Percentiles rank a stretch among this genome's conserved stretches.
phyloP scores from a whole-genome alignment of 23 tunicate genomes.

The Corella eumyota region DNA sequence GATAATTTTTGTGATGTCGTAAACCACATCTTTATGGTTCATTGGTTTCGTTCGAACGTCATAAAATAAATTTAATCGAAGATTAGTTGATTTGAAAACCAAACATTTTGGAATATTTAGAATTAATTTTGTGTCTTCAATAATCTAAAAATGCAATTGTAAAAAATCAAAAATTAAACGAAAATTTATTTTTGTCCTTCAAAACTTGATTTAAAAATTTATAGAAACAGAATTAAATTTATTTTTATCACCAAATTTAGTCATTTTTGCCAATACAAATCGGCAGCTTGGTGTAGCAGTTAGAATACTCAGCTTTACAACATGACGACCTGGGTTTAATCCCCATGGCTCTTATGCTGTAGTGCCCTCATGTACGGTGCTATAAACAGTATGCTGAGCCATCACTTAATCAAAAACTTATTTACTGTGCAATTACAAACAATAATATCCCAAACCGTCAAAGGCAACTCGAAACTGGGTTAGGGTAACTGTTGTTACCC shows the following conservation, averaged over 20 bases:
- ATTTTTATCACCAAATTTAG: too few species aligned
- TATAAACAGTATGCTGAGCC: too few species aligned
- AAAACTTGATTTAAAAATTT: background rate
- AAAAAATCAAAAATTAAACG: background rate
- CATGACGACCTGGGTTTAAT: too few species aligned
- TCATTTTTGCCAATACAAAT: too few species aligned
- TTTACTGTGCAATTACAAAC: background rate
- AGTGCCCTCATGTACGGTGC: too few species aligned
- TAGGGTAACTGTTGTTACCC: too few species aligned
- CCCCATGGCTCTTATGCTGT: too few species aligned
- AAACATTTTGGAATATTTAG: slow-evolving; percentile 19
- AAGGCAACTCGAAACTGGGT: too few species aligned
- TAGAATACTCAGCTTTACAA: too few species aligned
- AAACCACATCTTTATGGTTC: slow-evolving; percentile 9
- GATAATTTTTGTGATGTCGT: slow-evolving; percentile 23
- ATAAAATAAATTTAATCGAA: slow-evolving; percentile 27
- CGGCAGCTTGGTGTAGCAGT: too few species aligned
- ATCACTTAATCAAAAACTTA: too few species aligned
- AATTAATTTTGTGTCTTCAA: slow-evolving; percentile 21
- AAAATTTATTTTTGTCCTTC: background rate
- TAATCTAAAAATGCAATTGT: slow-evolving; percentile 5
- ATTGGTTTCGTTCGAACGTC: slow-evolving; percentile 30
- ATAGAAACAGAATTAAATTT: background rate
- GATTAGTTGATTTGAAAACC: slow-evolving; percentile 18
- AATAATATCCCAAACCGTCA: background rate